Evolutionary conservation across 2,888 invertebrate genomes (phyloP), one percentile per base, ranked within the genome.

Genomic region (Dicranocentrus wangi): DNA sequence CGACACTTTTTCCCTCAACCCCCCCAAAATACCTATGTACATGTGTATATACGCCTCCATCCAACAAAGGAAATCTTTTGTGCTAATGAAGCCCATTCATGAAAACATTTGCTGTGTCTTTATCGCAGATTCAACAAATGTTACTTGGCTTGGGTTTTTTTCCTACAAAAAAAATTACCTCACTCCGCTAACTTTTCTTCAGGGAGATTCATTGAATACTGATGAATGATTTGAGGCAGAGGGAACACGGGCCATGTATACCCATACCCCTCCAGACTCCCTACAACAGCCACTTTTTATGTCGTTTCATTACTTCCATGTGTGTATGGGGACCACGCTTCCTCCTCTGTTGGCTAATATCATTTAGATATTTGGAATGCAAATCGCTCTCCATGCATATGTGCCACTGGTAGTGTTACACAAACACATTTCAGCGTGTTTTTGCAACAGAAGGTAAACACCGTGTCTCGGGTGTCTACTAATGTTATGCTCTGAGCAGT

Each of bases 151-250:
- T n/a, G n/a, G n/a, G 15, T 47, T 47, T n/a, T 47, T 47, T 47
- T n/a, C 15, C 32, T 47, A 2, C 10, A 47, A 47, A 47, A 47
- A 47, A 47, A 47, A 47, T n/a, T n/a, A 47, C 5, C 15, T 5
- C n/a, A n/a, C n/a, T 15, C 15, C 47, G 47, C n/a, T 47, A 10
- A 47, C 51, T 51, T 1, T 23, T 58, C 21, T 61, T 32, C 13
- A 17, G 32, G 32, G 61, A 23, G 61, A 61, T 32, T 61, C 61
- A 27, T 28, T 61, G 61, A 61, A 61, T 61, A 61, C 61, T 61
- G 61, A 61, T 55, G 55, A 55, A 55, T 55, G 55, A 55, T 55
- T 55, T 55, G 3, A 19, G 21, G 55, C 19, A 23, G 23, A 21
- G 23, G 21, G 23, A 55, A 23, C 55, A 55, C 19, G 23, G 21